phyloP scores from a whole-genome alignment of 1,140 invertebrate genomes.

The Cyrtorhinus lividipennis region DNA sequence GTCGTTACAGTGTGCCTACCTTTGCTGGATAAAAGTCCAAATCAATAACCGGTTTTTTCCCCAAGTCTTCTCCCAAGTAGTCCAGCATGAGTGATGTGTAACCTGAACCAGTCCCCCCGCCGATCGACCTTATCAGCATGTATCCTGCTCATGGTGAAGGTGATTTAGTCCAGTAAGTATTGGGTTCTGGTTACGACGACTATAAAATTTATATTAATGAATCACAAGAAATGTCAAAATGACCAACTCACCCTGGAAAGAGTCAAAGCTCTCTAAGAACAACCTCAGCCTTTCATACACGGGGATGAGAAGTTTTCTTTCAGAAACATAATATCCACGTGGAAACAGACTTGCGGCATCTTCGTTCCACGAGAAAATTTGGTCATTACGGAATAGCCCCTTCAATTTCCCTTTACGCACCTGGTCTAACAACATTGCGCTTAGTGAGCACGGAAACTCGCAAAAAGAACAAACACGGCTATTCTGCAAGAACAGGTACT shows the following conservation, averaged over 20 bases:
- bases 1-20: no score
- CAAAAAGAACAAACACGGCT: no score
- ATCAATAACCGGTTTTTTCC: background rate
- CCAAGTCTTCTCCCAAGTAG: background rate
- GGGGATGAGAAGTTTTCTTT: background rate
- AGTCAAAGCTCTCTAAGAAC: background rate
- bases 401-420: background rate
- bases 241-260: background rate
- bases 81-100: background rate
- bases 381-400: background rate
- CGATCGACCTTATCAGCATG: background rate
- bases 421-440: background rate
- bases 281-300: background rate
- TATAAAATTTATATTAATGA: no score
- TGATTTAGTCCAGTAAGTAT: no score
- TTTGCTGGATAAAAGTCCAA: background rate
- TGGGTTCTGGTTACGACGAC: no score
- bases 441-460: no score
- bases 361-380: background rate
- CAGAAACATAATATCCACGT: background rate
- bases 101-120: background rate
- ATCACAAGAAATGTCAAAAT: no score
- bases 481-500: no score
- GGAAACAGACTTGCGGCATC: background rate
- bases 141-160: no score